Evolutionary conservation across 2,888 invertebrate species (phyloP).

Genomic region (Mythimna albipuncta): DNA sequence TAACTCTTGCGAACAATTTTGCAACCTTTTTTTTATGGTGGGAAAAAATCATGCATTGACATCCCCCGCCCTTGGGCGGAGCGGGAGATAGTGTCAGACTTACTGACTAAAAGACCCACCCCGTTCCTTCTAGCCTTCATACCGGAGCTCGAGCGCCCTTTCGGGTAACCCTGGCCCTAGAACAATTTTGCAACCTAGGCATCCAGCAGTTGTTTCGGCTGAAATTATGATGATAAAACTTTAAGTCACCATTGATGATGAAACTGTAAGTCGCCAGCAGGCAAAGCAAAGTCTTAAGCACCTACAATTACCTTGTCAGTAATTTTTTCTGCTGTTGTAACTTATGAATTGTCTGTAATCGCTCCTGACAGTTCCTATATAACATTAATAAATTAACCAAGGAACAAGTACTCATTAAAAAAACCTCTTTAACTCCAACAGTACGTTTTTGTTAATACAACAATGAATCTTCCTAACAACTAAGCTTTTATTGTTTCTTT

Average conservation of each 20-base stretch:
- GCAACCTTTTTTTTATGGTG: too few relatives aligned
- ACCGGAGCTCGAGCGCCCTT: too few relatives aligned
- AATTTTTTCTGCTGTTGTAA: background rate
- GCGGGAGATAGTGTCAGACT: too few relatives aligned
- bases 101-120: too few relatives aligned
- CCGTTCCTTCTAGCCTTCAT: too few relatives aligned
- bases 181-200: too few relatives aligned
- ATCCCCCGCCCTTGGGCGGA: too few relatives aligned
- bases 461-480: slow-evolving; percentile 42
- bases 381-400: slow-evolving; percentile 9
- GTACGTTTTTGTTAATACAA: slow-evolving; percentile 42
- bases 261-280: background rate
- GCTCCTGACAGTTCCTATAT: background rate
- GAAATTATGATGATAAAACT: background rate
- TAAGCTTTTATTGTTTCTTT: slow-evolving; percentile 55
- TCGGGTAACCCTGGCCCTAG: too few relatives aligned
- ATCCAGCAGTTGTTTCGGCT: too few relatives aligned
- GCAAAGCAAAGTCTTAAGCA: background rate
- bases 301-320: background rate
- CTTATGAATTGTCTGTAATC: background rate
- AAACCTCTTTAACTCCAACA: background rate
- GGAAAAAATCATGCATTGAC: too few relatives aligned
- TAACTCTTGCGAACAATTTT: too few relatives aligned
- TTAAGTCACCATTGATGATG: background rate
- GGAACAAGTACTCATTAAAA: background rate